Conservation (phyloP, 2,888 invertebrate genomes). For the Calephelis perditalis region DNA sequence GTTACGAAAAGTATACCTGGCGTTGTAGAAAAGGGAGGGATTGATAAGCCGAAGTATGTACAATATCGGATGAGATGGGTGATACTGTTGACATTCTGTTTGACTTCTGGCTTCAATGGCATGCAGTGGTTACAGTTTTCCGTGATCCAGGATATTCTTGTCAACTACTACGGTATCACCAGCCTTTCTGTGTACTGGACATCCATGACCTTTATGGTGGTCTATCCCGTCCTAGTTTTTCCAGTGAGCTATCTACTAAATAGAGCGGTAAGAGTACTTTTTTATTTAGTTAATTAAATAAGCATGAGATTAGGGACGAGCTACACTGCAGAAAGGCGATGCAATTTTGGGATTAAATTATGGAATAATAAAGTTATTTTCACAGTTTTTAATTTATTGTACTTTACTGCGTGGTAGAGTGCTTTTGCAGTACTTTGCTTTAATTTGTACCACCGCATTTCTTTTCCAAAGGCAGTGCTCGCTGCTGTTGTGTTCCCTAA, state of each 20-base stretch:
- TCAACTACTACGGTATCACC: conserved; percentile 11
- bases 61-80: conserved; percentile 9
- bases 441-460: too few relatives aligned
- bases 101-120: conserved; percentile 1
- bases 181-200: conserved; percentile 39
- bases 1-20: not conserved
- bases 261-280: not conserved
- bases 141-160: conserved; percentile 13
- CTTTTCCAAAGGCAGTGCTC: too few relatives aligned
- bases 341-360: too few relatives aligned
- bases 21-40: not conserved
- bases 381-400: too few relatives aligned
- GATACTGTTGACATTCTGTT: not conserved
- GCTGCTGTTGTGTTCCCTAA: too few relatives aligned
- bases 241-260: conserved; percentile 10
- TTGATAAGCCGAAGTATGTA: not conserved
- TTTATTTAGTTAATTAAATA: not conserved
- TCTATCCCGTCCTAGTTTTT: not conserved
- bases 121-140: conserved; percentile 14
- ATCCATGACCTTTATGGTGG: conserved; percentile 9
- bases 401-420: too few relatives aligned
- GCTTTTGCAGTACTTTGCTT: too few relatives aligned
- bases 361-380: too few relatives aligned
- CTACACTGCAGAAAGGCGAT: too few relatives aligned
- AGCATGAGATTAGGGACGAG: too few relatives aligned